These are phyloP conservation scores for Apaloderma vittatum DNA, from an alignment of 2,113 vertebrate species.

Conservation along the genomic window DNA sequence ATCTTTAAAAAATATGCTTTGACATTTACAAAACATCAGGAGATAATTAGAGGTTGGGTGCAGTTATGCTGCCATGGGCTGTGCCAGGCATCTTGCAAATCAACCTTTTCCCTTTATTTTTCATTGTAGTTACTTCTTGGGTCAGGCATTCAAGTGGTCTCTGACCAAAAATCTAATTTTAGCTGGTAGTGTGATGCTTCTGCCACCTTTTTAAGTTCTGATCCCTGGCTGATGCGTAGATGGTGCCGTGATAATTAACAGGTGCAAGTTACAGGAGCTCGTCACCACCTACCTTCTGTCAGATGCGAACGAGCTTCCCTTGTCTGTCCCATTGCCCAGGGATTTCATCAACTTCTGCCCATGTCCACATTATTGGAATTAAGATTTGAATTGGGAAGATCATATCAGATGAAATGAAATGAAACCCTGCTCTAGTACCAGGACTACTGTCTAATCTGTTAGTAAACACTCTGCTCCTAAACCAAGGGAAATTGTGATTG, in stretches of 20 bases:
- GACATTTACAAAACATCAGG: neutral
- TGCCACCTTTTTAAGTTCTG: neutral
- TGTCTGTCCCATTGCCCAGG: fast-evolving
- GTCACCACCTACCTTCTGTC: neutral
- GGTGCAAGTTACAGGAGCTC: neutral
- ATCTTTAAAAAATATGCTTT: neutral
- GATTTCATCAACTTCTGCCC: neutral
- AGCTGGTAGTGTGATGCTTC: neutral
- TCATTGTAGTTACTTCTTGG: neutral
- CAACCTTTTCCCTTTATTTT: neutral
- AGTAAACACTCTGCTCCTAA: neutral
- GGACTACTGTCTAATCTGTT: neutral
- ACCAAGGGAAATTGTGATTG: neutral
- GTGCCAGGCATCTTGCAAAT: neutral
- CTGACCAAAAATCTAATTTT: neutral
- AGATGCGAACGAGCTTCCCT: neutral
- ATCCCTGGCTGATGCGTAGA: neutral
- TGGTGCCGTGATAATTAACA: neutral
- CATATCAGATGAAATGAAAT: neutral
- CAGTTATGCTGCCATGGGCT: neutral
- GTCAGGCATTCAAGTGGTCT: fast-evolving
- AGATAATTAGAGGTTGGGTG: neutral
- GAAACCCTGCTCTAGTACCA: neutral
- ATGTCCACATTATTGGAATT: neutral
- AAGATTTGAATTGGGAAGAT: neutral